Evolutionary conservation across 2,797 vertebrate genomes (phyloP).

Genomic region (Lophius americanus): DNA sequence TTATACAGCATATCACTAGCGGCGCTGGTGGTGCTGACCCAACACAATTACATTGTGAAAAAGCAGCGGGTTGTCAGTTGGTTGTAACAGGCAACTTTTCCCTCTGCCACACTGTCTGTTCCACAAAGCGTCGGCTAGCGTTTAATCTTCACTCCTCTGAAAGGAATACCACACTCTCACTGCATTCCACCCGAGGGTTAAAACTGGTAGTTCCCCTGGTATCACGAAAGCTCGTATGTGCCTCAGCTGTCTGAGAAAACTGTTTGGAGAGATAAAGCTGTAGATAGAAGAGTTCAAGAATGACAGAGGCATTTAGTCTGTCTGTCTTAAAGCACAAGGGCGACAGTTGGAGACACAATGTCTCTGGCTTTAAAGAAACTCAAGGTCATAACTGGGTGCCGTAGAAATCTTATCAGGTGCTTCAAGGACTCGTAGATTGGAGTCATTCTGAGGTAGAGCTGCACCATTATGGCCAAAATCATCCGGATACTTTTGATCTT

Average conservation of each 20-base stretch:
- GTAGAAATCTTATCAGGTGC: too few relatives aligned
- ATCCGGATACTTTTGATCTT: too few relatives aligned
- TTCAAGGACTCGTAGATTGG: too few relatives aligned
- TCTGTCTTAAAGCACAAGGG: constrained; percentile 4
- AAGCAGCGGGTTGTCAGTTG: constrained; percentile 14
- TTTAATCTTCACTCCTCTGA: constrained; percentile 44
- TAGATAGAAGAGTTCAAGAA: constrained; percentile 41
- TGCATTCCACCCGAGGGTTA: constrained; percentile 41
- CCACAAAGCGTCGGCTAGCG: constrained; percentile 10
- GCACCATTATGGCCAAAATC: too few relatives aligned
- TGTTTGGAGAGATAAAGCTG: constrained; percentile 42
- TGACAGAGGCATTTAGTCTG: constrained; percentile 18
- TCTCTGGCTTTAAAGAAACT: constrained; percentile 20
- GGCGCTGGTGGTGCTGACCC: constrained; percentile 3
- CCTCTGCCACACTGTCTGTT: constrained; percentile 17
- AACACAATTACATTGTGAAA: constrained; percentile 10
- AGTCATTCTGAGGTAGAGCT: too few relatives aligned
- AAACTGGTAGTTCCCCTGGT: constrained; percentile 21
- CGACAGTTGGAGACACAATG: constrained; percentile 28
- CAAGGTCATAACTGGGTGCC: constrained; percentile 24
- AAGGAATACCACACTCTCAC: constrained; percentile 10
- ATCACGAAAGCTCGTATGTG: constrained; percentile 15
- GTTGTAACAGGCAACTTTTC: constrained; percentile 2
- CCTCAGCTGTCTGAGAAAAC: constrained; percentile 21
- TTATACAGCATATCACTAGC: not conserved